These are phyloP conservation scores for Odocoileus virginianus DNA, from an alignment of 2,113 vertebrate genomes.

Conservation along the genomic window DNA sequence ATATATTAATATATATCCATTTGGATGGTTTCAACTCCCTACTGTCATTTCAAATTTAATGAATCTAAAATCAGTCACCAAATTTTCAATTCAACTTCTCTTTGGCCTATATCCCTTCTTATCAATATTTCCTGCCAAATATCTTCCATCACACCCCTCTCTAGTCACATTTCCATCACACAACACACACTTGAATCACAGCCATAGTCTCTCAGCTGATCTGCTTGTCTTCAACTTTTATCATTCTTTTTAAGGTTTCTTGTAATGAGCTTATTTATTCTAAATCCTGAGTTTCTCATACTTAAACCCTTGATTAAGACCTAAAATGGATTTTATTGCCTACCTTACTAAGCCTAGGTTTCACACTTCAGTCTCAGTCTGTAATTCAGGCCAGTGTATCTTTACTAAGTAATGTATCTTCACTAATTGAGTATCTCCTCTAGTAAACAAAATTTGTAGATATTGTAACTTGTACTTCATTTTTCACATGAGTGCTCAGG, in stretches of 20 bases:
- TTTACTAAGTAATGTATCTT: background rate
- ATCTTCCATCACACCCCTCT: background rate
- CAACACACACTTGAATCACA: background rate
- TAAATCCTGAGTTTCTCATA: background rate
- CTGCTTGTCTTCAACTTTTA: background rate
- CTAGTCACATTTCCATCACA: background rate
- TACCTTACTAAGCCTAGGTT: background rate
- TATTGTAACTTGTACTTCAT: background rate
- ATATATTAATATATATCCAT: background rate
- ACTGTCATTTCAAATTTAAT: background rate
- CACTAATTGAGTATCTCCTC: background rate
- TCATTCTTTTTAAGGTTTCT: background rate
- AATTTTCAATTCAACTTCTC: background rate
- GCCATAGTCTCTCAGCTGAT: background rate
- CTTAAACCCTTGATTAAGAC: slow-evolving; percentile 7
- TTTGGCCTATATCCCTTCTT: background rate
- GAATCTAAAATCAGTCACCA: background rate
- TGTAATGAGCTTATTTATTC: background rate
- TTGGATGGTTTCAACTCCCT: background rate
- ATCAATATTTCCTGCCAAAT: background rate
- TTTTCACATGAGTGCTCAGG: slow-evolving; percentile 2
- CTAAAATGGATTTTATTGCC: background rate
- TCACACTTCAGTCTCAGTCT: background rate
- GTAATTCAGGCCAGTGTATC: background rate
- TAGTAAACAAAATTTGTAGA: background rate